Percentiles rank a stretch among this genome's conserved stretches.
Conservation (phyloP, 2,113 vertebrate species). For the Agapornis roseicollis region DNA sequence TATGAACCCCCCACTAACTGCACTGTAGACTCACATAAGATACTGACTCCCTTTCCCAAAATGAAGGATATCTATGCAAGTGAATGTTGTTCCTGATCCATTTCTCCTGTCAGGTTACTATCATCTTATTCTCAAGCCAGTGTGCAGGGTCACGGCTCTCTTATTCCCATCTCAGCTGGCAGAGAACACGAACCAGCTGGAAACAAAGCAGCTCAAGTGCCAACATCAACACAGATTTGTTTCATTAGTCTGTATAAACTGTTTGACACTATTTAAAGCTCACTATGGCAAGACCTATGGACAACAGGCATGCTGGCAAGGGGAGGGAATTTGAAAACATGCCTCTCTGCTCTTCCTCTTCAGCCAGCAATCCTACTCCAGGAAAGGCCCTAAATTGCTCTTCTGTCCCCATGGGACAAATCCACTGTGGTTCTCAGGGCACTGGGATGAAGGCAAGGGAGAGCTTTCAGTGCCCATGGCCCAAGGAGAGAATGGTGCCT, state of each 20-base stretch:
- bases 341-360: not conserved
- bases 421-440: fast-evolving
- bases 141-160: fast-evolving
- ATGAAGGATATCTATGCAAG: not conserved
- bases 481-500: not conserved
- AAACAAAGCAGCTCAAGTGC: not conserved
- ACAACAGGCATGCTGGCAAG: not conserved
- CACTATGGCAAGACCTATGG: not conserved
- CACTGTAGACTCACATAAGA: not conserved
- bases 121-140: not conserved
- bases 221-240: not conserved
- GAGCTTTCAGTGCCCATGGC: fast-evolving
- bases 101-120: not conserved
- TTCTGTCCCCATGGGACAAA: not conserved
- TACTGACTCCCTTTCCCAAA: not conserved
- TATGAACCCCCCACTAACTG: not conserved
- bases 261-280: not conserved
- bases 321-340: not conserved
- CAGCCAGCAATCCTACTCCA: not conserved
- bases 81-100: not conserved
- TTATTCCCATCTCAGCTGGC: not conserved
- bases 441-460: not conserved
- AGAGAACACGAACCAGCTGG: not conserved
- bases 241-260: not conserved
- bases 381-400: not conserved